phyloP scores from a whole-genome alignment of 2,888 invertebrate genomes.

The Amiota mariae region DNA sequence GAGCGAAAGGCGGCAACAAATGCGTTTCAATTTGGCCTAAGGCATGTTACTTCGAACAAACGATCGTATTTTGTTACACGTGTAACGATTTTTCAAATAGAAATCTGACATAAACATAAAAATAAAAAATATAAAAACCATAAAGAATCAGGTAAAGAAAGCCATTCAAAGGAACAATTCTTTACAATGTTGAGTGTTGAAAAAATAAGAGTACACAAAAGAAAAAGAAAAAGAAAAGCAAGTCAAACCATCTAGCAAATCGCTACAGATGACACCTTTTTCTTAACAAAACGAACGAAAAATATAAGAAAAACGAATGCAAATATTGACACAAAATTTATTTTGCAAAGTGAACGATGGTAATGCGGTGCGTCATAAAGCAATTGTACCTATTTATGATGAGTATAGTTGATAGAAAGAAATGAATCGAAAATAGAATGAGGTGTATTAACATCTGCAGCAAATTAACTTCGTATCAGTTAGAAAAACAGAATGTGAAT shows the following conservation, averaged over 20 bases:
- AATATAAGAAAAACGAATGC: neutral
- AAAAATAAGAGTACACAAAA: neutral
- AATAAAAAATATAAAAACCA: neutral
- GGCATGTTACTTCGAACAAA: neutral
- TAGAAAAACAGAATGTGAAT: too few relatives aligned
- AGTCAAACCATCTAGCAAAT: neutral
- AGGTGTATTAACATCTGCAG: too few relatives aligned
- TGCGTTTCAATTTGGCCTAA: constrained; percentile 19
- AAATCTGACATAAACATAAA: constrained; percentile 4
- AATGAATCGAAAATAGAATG: neutral
- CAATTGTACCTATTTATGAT: constrained; percentile 17
- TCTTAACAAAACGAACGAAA: too few relatives aligned
- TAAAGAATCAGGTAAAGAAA: neutral
- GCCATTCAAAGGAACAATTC: neutral
- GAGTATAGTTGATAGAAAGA: neutral
- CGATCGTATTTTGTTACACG: constrained; percentile 28
- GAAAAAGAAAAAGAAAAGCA: constrained; percentile 1
- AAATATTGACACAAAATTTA: constrained; percentile 30
- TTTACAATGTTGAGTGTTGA: neutral
- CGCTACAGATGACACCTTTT: neutral
- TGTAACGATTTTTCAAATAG: constrained; percentile 30
- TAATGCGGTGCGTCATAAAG: neutral
- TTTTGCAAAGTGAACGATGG: constrained; percentile 6
- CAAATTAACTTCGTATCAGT: too few relatives aligned
- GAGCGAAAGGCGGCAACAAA: neutral